These are phyloP conservation scores for Clostera curtula DNA, from an alignment of 2,888 invertebrate genomes.

Conservation along the genomic window DNA sequence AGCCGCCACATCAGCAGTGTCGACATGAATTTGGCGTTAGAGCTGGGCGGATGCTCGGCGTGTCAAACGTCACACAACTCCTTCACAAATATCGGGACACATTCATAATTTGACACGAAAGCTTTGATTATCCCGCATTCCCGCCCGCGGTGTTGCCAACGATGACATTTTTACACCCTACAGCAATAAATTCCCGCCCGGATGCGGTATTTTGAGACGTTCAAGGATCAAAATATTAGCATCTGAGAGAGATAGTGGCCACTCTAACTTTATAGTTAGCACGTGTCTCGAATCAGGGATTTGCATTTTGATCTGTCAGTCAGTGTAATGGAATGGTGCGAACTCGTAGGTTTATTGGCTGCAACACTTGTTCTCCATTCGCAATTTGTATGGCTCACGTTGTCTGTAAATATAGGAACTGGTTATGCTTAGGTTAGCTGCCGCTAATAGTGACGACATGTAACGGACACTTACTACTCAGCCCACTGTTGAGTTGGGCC, in stretches of 20 bases:
- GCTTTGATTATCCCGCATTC: conserved; percentile 50
- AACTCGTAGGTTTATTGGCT: conserved; percentile 34
- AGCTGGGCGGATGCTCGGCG: conserved; percentile 48
- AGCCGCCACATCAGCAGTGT: conserved; percentile 29
- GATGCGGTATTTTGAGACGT: conserved; percentile 49
- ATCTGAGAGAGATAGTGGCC: conserved; percentile 30
- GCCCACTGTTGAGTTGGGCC: no score
- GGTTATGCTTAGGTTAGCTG: no score
- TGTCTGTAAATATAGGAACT: conserved; percentile 22
- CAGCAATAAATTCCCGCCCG: conserved; percentile 53
- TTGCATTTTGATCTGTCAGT: conserved; percentile 36
- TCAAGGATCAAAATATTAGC: conserved; percentile 55
- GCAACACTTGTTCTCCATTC: conserved; percentile 18
- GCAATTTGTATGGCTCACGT: conserved; percentile 22
- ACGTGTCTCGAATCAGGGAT: conserved; percentile 40
- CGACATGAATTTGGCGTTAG: conserved; percentile 36
- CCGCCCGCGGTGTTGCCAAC: conserved; percentile 35
- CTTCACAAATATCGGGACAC: conserved; percentile 64
- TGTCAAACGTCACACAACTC: conserved; percentile 62
- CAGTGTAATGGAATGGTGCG: conserved; percentile 31
- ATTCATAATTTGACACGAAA: conserved; percentile 60
- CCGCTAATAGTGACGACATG: no score
- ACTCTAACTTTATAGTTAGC: conserved; percentile 49
- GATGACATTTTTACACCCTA: conserved; percentile 58
- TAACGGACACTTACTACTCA: no score